Base-by-base conservation (phyloP, 1,140 invertebrate species). In the Drosophila lacertosa region DNA sequence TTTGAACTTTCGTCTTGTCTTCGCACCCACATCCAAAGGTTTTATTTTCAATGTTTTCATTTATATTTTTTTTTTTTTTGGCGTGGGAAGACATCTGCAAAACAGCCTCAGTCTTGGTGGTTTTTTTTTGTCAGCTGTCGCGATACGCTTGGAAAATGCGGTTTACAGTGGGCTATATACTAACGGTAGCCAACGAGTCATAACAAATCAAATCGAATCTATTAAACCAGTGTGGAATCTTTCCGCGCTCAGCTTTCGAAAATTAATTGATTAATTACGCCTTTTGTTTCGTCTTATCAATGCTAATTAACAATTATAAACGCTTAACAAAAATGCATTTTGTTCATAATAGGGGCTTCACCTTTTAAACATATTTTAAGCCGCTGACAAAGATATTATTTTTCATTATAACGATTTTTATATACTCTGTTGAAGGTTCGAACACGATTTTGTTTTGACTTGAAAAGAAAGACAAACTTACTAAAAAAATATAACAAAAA, bases 221-320 rank as follows among this genome's bases (percentile, higher is more conserved):
- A 48, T 29, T 13, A 40, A 64, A 50, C 40, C 18, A 5, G 13
- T 33, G 9, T 37, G 9, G 15, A 18, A 47, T n/a, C 20, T 58
- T 18, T 32, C n/a, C 22, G 15, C 24, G 26, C 33, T 13, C 26
- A n/a, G 57, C 70, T 84, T 79, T 79, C 66, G 33, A 83, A 84
- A 62, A 39, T 6, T 47, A 42, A 54, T 62, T 75, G 67, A 84
- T 73, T 84, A 71, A 74, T 79, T 37, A 42, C 35, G 33, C 20
- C 48, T 51, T 55, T 62, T 53, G 26, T 59, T 44, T 24, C 24
- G 53, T 57, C 59, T 63, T 47, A 57, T 60, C 42, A 29, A 9
- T 29, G 15, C 51, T 73, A 80, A 80, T 86, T 86, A 86, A 66
- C 72, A 65, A 73, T 86, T 86, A 22, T 60, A 72, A 83, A 83